phyloP scores from a whole-genome alignment of 2,113 vertebrate species.

The Solea solea region DNA sequence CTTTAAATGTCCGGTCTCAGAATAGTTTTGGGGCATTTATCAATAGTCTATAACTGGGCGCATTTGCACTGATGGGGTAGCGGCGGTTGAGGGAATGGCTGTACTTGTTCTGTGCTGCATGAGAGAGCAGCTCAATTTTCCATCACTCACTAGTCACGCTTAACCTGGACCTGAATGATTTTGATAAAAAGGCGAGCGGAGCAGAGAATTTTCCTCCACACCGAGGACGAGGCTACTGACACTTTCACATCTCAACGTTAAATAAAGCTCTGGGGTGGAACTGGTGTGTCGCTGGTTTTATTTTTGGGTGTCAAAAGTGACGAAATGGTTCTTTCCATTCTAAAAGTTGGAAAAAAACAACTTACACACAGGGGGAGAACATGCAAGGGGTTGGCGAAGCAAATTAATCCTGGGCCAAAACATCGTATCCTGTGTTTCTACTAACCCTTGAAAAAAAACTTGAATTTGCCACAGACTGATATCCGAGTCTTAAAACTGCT shows the following conservation, averaged over 20 bases:
- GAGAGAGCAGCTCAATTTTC: conserved; percentile 85
- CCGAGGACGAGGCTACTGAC: conserved; percentile 39
- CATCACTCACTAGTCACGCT: conserved; percentile 87
- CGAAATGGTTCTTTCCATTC: no score
- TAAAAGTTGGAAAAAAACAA: no score
- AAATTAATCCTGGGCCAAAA: no score
- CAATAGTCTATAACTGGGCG: conserved; percentile 89
- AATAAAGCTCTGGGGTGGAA: no score
- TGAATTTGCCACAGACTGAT: no score
- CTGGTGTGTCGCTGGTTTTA: no score
- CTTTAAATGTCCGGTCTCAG: conserved; percentile 86
- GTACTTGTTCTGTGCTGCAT: conserved; percentile 83
- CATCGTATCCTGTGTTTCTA: no score
- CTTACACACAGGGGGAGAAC: no score
- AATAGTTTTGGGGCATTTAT: conserved; percentile 95
- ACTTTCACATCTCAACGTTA: conserved; percentile 26
- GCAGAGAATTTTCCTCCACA: conserved; percentile 56
- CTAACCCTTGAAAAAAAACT: no score
- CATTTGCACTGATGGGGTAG: conserved; percentile 89
- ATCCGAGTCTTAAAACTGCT: no score
- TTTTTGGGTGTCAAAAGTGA: no score
- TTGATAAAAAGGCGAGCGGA: conserved; percentile 63
- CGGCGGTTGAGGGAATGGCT: conserved; percentile 83
- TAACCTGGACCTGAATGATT: conserved; percentile 81
- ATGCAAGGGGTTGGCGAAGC: no score